Percentiles rank a stretch among this genome's conserved stretches.
These are phyloP conservation scores for Triplophysa rosa DNA, from an alignment of 2,113 vertebrate species.

Conservation along the genomic window DNA sequence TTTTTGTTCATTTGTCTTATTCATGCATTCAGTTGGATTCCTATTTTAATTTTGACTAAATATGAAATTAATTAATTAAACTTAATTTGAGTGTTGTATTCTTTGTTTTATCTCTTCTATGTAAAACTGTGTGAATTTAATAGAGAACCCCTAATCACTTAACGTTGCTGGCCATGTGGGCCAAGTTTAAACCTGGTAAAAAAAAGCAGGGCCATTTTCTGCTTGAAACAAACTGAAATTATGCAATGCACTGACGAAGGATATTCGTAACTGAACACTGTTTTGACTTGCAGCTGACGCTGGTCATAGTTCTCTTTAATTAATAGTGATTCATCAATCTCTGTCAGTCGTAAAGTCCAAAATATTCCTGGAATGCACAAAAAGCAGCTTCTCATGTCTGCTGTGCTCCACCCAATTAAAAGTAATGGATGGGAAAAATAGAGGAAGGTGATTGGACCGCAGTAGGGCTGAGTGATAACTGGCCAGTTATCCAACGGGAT, in stretches of 20 bases:
- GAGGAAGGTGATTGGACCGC: slow-evolving; percentile 24
- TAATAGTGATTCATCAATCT: neutral
- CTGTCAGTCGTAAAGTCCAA: neutral
- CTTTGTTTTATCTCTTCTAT: too few relatives aligned
- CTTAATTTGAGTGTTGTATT: neutral
- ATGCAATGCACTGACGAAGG: neutral
- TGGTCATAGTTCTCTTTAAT: neutral
- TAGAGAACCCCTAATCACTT: too few relatives aligned
- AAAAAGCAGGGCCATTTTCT: neutral
- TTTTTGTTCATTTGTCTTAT: too few relatives aligned
- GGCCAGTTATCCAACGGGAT: slow-evolving; percentile 14
- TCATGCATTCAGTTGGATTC: neutral
- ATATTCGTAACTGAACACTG: neutral
- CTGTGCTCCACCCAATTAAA: slow-evolving; percentile 13
- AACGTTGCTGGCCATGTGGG: too few relatives aligned
- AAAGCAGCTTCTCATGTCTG: slow-evolving; percentile 22
- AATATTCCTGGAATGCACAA: neutral
- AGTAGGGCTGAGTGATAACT: slow-evolving; percentile 13
- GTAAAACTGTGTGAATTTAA: too few relatives aligned
- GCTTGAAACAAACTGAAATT: neutral
- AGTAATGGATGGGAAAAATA: neutral
- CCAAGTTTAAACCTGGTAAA: neutral
- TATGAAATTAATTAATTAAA: neutral
- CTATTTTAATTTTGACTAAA: neutral
- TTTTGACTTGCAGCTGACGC: neutral